Evolutionary conservation across 35 echinoderm and acorn worm species (phyloP).

Genomic region (Hemicentrotus pulcherrimus): DNA sequence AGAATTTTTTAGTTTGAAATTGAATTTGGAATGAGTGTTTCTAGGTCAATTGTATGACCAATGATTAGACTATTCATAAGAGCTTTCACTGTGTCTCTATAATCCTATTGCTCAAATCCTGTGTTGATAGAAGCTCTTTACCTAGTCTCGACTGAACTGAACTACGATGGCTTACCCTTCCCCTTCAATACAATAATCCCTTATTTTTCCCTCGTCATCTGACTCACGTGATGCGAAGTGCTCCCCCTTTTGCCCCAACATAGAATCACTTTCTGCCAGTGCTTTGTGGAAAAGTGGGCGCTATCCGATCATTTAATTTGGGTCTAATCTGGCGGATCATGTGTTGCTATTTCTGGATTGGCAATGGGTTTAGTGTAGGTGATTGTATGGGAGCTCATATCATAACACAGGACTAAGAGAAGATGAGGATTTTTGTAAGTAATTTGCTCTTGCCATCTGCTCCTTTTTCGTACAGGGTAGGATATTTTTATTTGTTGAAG

Average conservation of each 20-base stretch:
- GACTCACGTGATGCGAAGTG: background rate
- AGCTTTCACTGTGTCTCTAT: background rate
- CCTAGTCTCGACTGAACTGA: background rate
- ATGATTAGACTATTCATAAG: no score
- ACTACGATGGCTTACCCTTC: background rate
- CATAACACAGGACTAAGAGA: background rate
- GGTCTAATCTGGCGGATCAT: background rate
- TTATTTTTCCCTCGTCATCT: background rate
- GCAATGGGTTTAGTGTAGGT: background rate
- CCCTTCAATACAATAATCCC: background rate
- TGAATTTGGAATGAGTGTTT: no score
- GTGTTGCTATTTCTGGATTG: background rate
- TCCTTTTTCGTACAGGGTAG: background rate
- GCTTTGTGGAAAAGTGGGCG: background rate
- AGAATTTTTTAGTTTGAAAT: no score
- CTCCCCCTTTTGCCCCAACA: background rate
- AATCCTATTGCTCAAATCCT: background rate
- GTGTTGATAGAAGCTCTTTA: background rate
- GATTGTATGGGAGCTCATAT: background rate
- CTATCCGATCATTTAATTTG: slow-evolving; percentile 2
- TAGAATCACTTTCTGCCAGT: background rate
- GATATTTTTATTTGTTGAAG: background rate
- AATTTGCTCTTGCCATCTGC: background rate
- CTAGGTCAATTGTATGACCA: no score
- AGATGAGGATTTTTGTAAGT: slow-evolving; percentile 5